Conservation (phyloP, 1,140 invertebrate species). For the Reticulitermes speratus region DNA sequence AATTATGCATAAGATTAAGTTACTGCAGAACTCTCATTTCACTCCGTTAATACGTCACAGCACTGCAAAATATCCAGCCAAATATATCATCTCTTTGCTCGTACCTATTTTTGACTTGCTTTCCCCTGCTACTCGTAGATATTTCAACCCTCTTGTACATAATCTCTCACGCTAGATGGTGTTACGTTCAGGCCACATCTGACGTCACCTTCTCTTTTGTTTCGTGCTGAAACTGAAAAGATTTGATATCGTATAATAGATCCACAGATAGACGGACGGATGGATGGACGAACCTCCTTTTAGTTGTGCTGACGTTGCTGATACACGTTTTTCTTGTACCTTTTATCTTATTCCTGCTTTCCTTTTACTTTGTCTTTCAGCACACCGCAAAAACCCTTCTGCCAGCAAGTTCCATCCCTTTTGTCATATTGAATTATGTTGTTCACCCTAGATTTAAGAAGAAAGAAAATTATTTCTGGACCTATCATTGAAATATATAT, state of each 20-base stretch:
- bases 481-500: not conserved
- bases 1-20: not conserved
- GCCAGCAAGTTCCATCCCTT: not conserved
- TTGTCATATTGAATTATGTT: not conserved
- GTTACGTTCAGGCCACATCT: not conserved
- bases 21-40: not conserved
- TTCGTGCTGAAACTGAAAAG: not conserved
- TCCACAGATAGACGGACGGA: not conserved
- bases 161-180: not conserved
- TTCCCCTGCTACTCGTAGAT: not conserved
- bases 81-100: not conserved
- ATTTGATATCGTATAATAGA: not conserved
- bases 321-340: not conserved
- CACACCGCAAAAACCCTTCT: not conserved
- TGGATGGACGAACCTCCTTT: not conserved
- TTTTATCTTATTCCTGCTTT: not conserved
- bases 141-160: not conserved
- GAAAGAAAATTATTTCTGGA: not conserved
- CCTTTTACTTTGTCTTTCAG: not conserved
- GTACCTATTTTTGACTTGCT: not conserved
- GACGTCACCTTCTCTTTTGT: not conserved
- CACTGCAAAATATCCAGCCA: not conserved
- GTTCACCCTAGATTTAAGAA: not conserved
- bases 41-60: too few relatives aligned
- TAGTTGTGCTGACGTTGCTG: not conserved